phyloP scores from a whole-genome alignment of 2,797 vertebrate genomes.

The Columba guinea region DNA sequence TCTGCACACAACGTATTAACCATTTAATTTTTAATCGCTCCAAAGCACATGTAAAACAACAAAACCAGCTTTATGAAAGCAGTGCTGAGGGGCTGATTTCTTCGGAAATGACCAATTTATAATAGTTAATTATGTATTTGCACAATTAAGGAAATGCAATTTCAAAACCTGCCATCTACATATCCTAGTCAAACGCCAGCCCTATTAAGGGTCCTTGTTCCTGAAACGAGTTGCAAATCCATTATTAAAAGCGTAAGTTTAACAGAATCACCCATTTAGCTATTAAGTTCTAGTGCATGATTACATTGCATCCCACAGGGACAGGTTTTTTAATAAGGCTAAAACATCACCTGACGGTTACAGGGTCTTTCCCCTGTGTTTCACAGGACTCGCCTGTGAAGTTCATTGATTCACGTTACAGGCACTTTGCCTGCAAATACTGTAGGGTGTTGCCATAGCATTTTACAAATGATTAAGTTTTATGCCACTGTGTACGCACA shows the following conservation, averaged over 20 bases:
- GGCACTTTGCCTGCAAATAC: neutral
- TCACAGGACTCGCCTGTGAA: neutral
- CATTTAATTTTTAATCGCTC: neutral
- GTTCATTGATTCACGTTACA: neutral
- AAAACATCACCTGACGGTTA: fast-evolving
- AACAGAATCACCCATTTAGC: neutral
- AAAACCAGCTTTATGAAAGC: neutral
- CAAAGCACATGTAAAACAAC: neutral
- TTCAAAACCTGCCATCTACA: neutral
- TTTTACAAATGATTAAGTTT: neutral
- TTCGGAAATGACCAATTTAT: neutral
- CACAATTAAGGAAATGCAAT: neutral
- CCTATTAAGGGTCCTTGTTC: fast-evolving
- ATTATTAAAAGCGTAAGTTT: neutral
- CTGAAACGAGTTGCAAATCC: neutral
- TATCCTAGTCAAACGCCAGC: neutral
- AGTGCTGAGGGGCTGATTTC: neutral
- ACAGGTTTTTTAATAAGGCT: neutral
- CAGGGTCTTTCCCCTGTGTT: neutral
- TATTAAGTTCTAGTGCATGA: fast-evolving
- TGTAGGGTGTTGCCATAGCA: neutral
- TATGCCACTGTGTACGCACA: fast-evolving
- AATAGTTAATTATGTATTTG: neutral
- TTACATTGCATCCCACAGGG: neutral
- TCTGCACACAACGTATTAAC: neutral